Percentiles rank a stretch among this genome's conserved stretches.
Conservation (phyloP, 2,888 invertebrate species). For the Anoplius nigerrimus region DNA sequence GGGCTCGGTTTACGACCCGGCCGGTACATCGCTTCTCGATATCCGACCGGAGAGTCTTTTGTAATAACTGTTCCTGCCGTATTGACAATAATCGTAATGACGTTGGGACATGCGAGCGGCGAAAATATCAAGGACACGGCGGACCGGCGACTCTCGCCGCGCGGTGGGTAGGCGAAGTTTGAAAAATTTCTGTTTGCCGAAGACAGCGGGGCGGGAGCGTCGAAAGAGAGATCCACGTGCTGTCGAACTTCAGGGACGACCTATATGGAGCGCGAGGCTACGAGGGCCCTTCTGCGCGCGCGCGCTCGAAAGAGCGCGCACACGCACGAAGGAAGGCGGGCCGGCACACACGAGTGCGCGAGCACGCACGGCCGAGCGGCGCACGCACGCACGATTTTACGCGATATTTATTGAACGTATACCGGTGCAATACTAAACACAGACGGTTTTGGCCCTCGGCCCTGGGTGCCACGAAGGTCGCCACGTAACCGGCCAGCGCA, state of each 20-base stretch:
- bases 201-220: no score
- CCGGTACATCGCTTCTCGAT: no score
- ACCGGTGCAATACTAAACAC: slow-evolving; percentile 55
- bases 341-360: slow-evolving; percentile 44
- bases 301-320: background rate
- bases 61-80: no score
- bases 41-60: no score
- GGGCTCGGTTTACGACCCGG: no score
- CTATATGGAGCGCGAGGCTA: slow-evolving; percentile 5
- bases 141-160: no score
- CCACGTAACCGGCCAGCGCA: slow-evolving; percentile 54
- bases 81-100: no score
- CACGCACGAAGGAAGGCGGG: slow-evolving; percentile 38
- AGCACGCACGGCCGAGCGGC: slow-evolving; percentile 57
- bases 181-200: no score
- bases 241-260: slow-evolving; percentile 6
- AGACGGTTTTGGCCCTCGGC: slow-evolving; percentile 70
- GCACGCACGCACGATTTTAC: slow-evolving; percentile 28
- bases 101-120: no score
- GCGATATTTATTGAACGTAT: slow-evolving; percentile 60
- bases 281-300: slow-evolving; percentile 12
- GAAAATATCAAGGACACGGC: no score
- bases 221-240: slow-evolving; percentile 1
- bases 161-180: no score
- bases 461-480: slow-evolving; percentile 65